A percentile compares a stretch with the other conserved stretches of the same genome.
Conservation (phyloP, 2,797 vertebrate species). For the Phrynocephalus vlangalii region DNA sequence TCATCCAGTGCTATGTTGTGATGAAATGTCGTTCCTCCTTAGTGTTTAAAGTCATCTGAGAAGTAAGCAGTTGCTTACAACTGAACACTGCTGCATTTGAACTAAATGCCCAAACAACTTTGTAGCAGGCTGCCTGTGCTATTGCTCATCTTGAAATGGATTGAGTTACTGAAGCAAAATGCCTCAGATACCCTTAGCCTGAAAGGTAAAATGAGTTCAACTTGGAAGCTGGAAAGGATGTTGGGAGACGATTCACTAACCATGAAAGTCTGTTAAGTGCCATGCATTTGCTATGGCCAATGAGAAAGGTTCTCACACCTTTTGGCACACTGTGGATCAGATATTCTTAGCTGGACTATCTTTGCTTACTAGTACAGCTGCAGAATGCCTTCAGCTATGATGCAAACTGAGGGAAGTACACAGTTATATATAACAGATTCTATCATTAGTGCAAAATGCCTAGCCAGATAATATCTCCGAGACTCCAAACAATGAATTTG, state of each 20-base stretch:
- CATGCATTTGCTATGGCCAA: constrained; percentile 5
- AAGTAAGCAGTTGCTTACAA: neutral
- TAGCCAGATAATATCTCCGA: constrained; percentile 53
- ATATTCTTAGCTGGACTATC: neutral
- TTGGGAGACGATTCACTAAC: neutral
- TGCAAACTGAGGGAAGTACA: constrained; percentile 31
- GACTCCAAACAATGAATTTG: constrained; percentile 51
- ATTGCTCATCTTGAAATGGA: neutral
- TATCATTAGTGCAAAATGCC: constrained; percentile 48
- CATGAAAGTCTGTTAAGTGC: neutral
- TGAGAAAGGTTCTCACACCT: neutral
- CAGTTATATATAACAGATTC: constrained; percentile 58
- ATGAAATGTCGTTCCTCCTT: neutral
- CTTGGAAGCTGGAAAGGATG: neutral
- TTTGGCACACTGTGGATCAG: constrained; percentile 18
- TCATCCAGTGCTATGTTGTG: neutral
- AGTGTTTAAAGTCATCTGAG: neutral
- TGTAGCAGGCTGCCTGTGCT: neutral
- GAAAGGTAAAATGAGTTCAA: constrained; percentile 9
- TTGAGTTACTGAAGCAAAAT: constrained; percentile 5
- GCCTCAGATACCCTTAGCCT: neutral
- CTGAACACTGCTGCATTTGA: neutral
- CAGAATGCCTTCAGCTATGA: constrained; percentile 39
- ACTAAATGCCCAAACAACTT: neutral
- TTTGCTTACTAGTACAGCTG: constrained; percentile 2